Evolutionary conservation across 2,113 vertebrate genomes (phyloP), one percentile per base, ranked within the genome.

Genomic region (Corvus hawaiiensis): DNA sequence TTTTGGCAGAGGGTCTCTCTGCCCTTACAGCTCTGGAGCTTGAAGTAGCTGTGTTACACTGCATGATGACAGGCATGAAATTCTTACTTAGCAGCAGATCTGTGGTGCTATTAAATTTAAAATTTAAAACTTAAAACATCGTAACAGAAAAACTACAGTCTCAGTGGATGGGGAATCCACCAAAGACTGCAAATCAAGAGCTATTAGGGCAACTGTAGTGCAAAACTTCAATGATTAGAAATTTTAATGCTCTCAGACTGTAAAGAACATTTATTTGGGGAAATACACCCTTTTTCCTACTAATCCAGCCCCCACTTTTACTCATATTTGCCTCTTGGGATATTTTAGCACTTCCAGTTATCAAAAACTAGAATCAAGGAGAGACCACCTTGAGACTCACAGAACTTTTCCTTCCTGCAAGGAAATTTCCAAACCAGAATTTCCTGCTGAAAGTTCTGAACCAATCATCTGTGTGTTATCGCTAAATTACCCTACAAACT

Each of bases 31-130:
- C 55, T 77, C 68, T 88, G 68, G 75, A 74, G 49, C 18, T 79
- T 4, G 0, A 71, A 67, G 72, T n/a, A 77, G 75, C 59, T 43
- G 39, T 41, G 43, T 46, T 58, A 71, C 7, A 26, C 15, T 83
- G 59, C 46, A 39, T 62, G 81, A 82, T 62, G 84, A 87, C 89
- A 95, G 58, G 28, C 80, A 82, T n/a, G 30, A 80, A 73, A 89
- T 75, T 39, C 51, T 30, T 49, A 32, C 44, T 85, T 85, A 87
- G 77, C 61, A 87, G 54, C 64, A 91, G 66, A 32, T 68, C 77
- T 3, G 0, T 27, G 37, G 48, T 61, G 62, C 35, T 83, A 35
- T 79, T 73, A 76, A 44, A 87, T 87, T 67, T 78, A n/a, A 94
- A 93, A 48, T 20, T 10, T 58, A 66, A 89, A 54, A 44, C 28